These are phyloP conservation scores for Andrena trimmerana DNA, from an alignment of 2,888 invertebrate genomes.

Conservation along the genomic window DNA sequence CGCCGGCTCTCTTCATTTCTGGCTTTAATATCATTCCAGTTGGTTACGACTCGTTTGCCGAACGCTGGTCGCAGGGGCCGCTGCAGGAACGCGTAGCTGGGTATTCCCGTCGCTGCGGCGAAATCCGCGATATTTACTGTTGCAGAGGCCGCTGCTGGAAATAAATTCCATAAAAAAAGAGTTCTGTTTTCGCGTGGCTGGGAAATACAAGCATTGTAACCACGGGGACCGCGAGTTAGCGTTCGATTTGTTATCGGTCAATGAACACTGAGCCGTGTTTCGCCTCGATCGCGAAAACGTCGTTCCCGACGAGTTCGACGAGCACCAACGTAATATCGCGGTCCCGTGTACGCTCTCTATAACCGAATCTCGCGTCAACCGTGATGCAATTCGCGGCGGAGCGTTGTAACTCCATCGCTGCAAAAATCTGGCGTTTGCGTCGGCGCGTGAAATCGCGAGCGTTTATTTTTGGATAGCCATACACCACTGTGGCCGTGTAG, in stretches of 20 bases:
- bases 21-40: slow-evolving; percentile 9
- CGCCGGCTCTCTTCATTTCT: not conserved
- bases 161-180: slow-evolving; percentile 1
- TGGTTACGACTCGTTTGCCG: not conserved
- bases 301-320: slow-evolving; percentile 8
- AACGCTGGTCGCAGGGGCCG: not conserved
- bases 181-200: not conserved
- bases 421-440: not conserved
- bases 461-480: too few relatives aligned
- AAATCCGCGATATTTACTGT: not conserved
- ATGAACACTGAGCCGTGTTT: slow-evolving; percentile 11
- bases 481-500: not conserved
- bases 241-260: slow-evolving; percentile 28
- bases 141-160: not conserved
- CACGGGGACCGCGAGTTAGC: not conserved
- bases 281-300: slow-evolving; percentile 5
- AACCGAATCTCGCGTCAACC: not conserved
- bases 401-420: not conserved
- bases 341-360: not conserved
- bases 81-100: not conserved
- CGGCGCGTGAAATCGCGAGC: too few relatives aligned
- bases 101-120: not conserved
- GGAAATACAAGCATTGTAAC: not conserved
- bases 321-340: not conserved
- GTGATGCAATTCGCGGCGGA: not conserved